Percentiles rank a stretch among this genome's conserved stretches.
Conservation (phyloP, 2,888 invertebrate genomes). For the Julus scandinavius region DNA sequence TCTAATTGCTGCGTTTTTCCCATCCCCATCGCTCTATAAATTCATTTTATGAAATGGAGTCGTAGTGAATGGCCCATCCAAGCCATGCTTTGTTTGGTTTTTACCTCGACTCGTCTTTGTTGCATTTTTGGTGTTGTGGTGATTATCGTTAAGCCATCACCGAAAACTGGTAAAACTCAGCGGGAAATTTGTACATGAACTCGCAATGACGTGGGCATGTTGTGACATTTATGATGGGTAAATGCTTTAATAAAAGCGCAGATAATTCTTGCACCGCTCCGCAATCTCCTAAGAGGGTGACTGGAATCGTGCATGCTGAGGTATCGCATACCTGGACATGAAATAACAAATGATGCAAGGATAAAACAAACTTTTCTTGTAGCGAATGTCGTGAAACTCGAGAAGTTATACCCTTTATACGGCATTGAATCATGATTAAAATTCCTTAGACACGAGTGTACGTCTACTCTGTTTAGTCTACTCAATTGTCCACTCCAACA, state of each 20-base stretch:
- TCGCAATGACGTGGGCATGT: slow-evolving; percentile 33
- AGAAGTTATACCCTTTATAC: not conserved
- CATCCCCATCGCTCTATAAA: not conserved
- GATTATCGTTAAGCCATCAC: slow-evolving; percentile 41
- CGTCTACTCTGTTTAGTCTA: not conserved
- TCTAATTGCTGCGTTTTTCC: not conserved
- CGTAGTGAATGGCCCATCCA: not conserved
- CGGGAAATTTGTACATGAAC: slow-evolving; percentile 46
- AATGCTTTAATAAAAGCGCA: slow-evolving; percentile 35
- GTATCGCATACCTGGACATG: slow-evolving; percentile 14
- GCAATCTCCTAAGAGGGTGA: slow-evolving; percentile 27
- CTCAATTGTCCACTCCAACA: not conserved
- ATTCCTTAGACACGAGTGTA: not conserved
- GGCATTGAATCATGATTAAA: not conserved
- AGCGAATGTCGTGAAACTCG: not conserved
- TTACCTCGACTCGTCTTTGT: slow-evolving; percentile 5
- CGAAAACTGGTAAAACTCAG: slow-evolving; percentile 40
- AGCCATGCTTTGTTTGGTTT: not conserved
- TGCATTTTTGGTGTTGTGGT: slow-evolving; percentile 36
- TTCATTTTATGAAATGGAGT: not conserved
- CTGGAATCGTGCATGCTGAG: not conserved
- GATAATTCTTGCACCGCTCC: slow-evolving; percentile 20
- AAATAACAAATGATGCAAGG: slow-evolving; percentile 25
- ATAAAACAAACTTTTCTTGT: not conserved
- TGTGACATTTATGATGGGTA: slow-evolving; percentile 46